Evolutionary conservation across 1,140 invertebrate species (phyloP).

Genomic region (Saxidomus purpurata): DNA sequence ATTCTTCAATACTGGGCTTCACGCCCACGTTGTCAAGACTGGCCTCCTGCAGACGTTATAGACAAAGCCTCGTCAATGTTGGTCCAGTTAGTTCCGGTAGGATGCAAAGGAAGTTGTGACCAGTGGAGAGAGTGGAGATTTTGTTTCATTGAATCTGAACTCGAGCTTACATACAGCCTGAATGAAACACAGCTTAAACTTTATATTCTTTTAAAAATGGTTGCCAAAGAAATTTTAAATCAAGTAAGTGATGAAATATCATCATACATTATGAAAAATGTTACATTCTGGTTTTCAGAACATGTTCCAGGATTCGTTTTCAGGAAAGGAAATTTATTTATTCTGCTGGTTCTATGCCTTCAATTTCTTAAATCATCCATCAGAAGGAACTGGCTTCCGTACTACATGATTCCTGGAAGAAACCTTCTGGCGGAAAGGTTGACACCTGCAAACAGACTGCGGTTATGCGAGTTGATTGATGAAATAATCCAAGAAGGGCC

Average conservation of each 20-base stretch:
- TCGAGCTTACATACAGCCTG: neutral
- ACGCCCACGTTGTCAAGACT: neutral
- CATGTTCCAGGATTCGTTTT: neutral
- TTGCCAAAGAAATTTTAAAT: too few species aligned
- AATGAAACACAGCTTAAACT: slow-evolving; percentile 45
- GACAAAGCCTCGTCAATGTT: neutral
- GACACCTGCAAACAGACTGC: neutral
- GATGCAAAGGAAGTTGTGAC: neutral
- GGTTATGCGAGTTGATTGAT: neutral
- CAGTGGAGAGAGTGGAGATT: too few species aligned
- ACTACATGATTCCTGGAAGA: neutral
- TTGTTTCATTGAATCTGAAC: slow-evolving; percentile 11
- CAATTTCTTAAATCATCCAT: neutral
- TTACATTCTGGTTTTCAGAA: slow-evolving; percentile 45
- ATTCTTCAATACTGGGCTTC: neutral
- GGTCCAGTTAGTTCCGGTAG: slow-evolving; percentile 18
- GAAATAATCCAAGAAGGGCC: neutral
- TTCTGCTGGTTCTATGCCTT: neutral
- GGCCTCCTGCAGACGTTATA: neutral
- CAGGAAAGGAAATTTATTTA: neutral
- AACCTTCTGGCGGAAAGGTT: neutral
- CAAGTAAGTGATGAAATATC: too few species aligned
- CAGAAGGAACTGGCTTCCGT: neutral
- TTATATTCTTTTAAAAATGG: too few species aligned
- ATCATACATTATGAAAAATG: slow-evolving; percentile 58